phyloP scores from a whole-genome alignment of 2,797 vertebrate species.

The Buceros bicornis region DNA sequence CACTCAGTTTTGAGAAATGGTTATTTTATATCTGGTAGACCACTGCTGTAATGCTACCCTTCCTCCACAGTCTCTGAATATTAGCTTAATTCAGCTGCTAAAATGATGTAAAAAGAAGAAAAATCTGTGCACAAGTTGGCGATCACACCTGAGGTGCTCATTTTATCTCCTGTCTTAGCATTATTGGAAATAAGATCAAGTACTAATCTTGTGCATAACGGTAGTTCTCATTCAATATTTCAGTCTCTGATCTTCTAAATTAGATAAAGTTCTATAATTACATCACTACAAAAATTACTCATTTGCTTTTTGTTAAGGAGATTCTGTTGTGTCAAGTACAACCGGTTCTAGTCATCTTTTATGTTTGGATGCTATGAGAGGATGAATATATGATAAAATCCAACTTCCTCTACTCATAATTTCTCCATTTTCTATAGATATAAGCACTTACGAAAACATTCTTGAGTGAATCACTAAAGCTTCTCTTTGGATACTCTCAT shows the following conservation, averaged over 20 bases:
- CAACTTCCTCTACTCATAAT: not conserved
- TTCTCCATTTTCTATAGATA: not conserved
- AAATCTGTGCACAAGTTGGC: not conserved
- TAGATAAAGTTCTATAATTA: not conserved
- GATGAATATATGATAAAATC: not conserved
- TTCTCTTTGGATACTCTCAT: not conserved
- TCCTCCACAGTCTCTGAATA: not conserved
- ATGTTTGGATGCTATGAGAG: not conserved
- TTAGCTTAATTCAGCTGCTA: not conserved
- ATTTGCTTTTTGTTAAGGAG: not conserved
- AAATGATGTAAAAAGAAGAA: not conserved
- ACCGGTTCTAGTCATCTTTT: not conserved
- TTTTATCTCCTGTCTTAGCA: not conserved
- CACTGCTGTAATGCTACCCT: not conserved
- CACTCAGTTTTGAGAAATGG: not conserved
- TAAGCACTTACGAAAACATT: not conserved
- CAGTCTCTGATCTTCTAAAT: not conserved
- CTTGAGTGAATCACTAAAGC: not conserved
- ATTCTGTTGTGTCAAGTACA: not conserved
- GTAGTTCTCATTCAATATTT: conserved; percentile 6
- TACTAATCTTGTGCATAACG: not conserved
- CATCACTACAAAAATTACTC: not conserved
- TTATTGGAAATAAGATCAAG: not conserved
- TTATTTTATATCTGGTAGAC: not conserved
- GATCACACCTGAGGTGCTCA: not conserved